phyloP scores from a whole-genome alignment of 2,888 invertebrate genomes.

The Diaphora mendica region DNA sequence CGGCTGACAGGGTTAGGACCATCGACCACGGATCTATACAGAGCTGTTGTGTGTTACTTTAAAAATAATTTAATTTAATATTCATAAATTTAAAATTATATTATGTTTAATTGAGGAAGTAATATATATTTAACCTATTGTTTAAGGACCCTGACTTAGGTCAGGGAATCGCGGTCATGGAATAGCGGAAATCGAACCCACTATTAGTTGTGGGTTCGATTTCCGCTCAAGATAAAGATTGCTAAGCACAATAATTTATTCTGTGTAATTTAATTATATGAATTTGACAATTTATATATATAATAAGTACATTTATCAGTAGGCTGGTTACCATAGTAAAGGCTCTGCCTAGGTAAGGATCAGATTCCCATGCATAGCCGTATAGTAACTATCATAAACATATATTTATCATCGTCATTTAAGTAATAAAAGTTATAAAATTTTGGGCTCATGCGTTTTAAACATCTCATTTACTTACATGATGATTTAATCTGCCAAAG shows the following conservation, averaged over 20 bases:
- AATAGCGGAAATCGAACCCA: no score
- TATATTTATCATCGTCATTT: neutral
- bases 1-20: conserved; percentile 58
- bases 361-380: no score
- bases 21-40: conserved; percentile 52
- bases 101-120: neutral
- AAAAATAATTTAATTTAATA: neutral
- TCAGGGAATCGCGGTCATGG: no score
- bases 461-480: neutral
- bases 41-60: conserved; percentile 45
- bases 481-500: neutral
- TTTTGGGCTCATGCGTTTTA: neutral
- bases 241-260: no score
- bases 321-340: no score
- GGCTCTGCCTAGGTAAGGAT: no score
- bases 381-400: neutral
- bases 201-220: no score
- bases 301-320: no score
- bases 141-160: no score
- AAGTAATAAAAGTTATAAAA: neutral
- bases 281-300: no score
- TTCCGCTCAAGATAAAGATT: no score
- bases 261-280: no score
- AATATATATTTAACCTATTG: neutral
- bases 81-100: neutral